These are phyloP conservation scores for Mus caroli DNA, from an alignment of 2,797 vertebrate genomes.

Conservation along the genomic window DNA sequence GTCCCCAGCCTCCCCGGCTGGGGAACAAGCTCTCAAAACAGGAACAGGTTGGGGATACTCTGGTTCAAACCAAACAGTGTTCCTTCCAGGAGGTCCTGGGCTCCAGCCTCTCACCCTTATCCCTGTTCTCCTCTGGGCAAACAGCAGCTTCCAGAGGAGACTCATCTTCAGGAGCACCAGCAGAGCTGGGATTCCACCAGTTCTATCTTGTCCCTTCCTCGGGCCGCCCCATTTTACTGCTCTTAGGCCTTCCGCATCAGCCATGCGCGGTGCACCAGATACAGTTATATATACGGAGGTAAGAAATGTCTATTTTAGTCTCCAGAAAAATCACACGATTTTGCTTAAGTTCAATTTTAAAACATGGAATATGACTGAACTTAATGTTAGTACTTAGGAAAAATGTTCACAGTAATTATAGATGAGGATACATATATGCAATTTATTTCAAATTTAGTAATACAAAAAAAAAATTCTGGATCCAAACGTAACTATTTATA, in stretches of 20 bases:
- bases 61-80: neutral
- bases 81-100: neutral
- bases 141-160: neutral
- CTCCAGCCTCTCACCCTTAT: neutral
- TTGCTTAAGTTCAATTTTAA: constrained; percentile 78
- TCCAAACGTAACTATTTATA: constrained; percentile 77
- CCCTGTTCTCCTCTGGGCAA: neutral
- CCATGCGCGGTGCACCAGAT: neutral
- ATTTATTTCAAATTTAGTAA: constrained; percentile 87
- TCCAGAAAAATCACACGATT: constrained; percentile 76
- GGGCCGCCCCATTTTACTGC: neutral
- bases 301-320: constrained; percentile 72
- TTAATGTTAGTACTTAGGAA: constrained; percentile 81
- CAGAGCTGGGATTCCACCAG: neutral
- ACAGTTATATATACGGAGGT: constrained; percentile 63
- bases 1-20: neutral
- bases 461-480: constrained; percentile 81
- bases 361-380: constrained; percentile 83
- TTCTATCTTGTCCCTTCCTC: neutral
- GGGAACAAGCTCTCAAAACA: neutral
- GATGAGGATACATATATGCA: constrained; percentile 76
- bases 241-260: neutral
- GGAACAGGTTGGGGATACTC: too few relatives aligned
- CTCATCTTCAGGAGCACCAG: neutral
- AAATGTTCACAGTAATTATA: constrained; percentile 80